These are phyloP conservation scores for Ennomos fuscantarius DNA, from an alignment of 2,888 invertebrate species.

Conservation along the genomic window DNA sequence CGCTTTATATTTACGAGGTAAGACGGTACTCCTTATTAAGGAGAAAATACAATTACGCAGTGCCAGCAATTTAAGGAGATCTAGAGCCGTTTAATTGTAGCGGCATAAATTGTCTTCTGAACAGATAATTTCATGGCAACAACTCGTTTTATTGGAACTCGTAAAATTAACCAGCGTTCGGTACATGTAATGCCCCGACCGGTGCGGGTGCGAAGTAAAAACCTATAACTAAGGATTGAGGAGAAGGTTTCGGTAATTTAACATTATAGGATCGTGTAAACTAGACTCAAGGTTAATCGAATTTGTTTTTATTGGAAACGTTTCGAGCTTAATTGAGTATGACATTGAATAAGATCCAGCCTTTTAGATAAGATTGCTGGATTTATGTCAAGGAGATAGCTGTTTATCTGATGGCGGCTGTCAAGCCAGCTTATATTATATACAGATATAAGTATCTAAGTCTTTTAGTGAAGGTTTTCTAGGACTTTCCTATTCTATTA, in stretches of 20 bases:
- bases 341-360: slow-evolving; percentile 14
- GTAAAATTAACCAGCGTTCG: slow-evolving; percentile 60
- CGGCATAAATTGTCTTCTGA: slow-evolving; percentile 72
- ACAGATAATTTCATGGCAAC: slow-evolving; percentile 67
- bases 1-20: slow-evolving; percentile 73
- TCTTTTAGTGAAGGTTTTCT: no score
- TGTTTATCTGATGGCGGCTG: no score
- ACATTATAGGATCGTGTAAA: slow-evolving; percentile 15
- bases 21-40: slow-evolving; percentile 70
- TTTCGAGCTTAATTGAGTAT: slow-evolving; percentile 15
- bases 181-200: slow-evolving; percentile 31
- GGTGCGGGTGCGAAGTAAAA: slow-evolving; percentile 23
- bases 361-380: slow-evolving; percentile 35
- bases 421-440: no score
- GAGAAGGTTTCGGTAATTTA: slow-evolving; percentile 33
- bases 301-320: slow-evolving; percentile 18
- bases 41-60: slow-evolving; percentile 74
- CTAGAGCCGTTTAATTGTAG: slow-evolving; percentile 73
- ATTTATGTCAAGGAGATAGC: no score
- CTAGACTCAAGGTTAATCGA: slow-evolving; percentile 16
- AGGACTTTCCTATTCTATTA: no score
- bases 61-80: slow-evolving; percentile 74
- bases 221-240: slow-evolving; percentile 39
- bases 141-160: slow-evolving; percentile 60
- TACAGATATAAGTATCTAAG: no score